phyloP scores from a whole-genome alignment of 2,797 vertebrate genomes.

The Balearica regulorum region DNA sequence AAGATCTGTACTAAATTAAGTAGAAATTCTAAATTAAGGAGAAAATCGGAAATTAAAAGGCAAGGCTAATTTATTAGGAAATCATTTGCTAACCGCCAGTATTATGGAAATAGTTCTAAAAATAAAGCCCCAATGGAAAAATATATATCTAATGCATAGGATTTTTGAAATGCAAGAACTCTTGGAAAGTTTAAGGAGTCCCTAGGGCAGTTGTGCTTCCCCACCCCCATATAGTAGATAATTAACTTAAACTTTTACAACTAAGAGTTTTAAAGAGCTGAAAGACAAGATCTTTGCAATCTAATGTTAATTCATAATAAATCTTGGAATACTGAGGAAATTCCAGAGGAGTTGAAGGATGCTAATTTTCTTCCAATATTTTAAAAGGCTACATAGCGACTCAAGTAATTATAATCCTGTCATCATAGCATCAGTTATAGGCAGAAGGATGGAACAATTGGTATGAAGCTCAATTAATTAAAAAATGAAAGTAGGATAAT shows the following conservation, averaged over 20 bases:
- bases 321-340: slow-evolving; percentile 6
- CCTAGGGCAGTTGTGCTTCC: neutral
- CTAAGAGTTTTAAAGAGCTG: neutral
- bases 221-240: neutral
- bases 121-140: slow-evolving; percentile 37
- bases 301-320: neutral
- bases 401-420: slow-evolving; percentile 48
- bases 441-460: slow-evolving; percentile 15
- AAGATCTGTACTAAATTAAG: slow-evolving; percentile 40
- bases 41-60: slow-evolving; percentile 53
- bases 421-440: neutral
- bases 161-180: neutral
- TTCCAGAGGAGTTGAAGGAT: neutral
- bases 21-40: slow-evolving; percentile 52
- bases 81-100: slow-evolving; percentile 24
- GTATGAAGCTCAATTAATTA: slow-evolving; percentile 26
- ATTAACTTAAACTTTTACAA: neutral
- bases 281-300: neutral
- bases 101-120: slow-evolving; percentile 52
- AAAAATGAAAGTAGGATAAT: slow-evolving; percentile 39
- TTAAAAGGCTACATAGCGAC: slow-evolving; percentile 6
- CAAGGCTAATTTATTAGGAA: slow-evolving; percentile 44
- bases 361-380: slow-evolving; percentile 33
- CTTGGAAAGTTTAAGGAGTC: slow-evolving; percentile 28
- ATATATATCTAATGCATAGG: neutral